Base-by-base conservation (phyloP, 2,888 invertebrate genomes). In the Spicauda simplicius region DNA sequence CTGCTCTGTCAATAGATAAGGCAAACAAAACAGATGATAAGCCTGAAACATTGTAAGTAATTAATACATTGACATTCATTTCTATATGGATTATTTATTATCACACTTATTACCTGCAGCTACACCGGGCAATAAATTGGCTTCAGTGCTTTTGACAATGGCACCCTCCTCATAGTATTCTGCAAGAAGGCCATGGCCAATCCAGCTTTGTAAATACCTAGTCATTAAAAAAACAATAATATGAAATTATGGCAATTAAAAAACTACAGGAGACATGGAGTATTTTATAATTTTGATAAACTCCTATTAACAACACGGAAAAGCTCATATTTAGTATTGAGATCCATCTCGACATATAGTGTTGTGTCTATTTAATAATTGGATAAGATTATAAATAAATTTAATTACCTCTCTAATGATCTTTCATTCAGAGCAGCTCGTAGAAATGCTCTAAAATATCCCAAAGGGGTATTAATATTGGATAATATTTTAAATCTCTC, bases 11-110 rank as follows among this genome's bases (percentile, higher is more conserved):
- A 70, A 98, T 97, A 80, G 96, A 96, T 82, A 99, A 95, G 20
- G 99, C 99, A 93, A 99, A 99, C 73, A 99, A 93, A 80, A 99
- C 97, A 63, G 97, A 96, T 73, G 96, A 97, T 82, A 99, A 94
- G 73, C 97, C 97, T 97, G 81, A 72, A 91, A 92, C 74, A 80
- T 72, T 64, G 48, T 69, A 73, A 65, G 68, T 52, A 64, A 70
- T 71, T 64, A 63, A 64, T 70, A 61, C 66, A 63, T 56, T 71
- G 65, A 66, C 16, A 52, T 68, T 70, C 25, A 50, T 67, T 65
- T 72, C 63, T 69, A 37, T 58, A 64, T 69, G 56, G 53, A 66
- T 20, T 60, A 62, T 66, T 59, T 20, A 54, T 56, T 16, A 11
- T 45, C 7, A 53, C 18, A 69, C 53, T 10, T 59, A 72, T 80